These are phyloP conservation scores for Melanitta fusca DNA, from an alignment of 2,797 vertebrate genomes.

Conservation along the genomic window DNA sequence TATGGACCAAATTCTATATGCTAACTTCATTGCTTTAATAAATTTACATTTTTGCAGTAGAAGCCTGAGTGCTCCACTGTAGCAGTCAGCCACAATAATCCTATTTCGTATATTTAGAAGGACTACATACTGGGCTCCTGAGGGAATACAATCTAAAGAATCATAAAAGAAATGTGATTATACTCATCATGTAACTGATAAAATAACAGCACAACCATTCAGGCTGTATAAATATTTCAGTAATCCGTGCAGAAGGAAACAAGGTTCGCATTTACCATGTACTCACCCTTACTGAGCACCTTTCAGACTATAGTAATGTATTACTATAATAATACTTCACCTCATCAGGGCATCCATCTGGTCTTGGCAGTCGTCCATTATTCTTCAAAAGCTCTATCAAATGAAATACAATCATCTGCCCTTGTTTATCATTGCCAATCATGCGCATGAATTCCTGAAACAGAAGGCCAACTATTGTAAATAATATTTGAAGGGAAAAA, in stretches of 20 bases:
- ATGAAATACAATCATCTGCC: slow-evolving; percentile 99
- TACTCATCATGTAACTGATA: neutral
- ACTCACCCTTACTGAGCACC: neutral
- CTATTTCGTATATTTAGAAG: neutral
- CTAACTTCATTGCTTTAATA: neutral
- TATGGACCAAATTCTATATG: neutral
- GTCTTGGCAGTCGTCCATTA: slow-evolving; percentile 88
- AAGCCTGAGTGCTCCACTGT: neutral
- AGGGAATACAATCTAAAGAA: neutral
- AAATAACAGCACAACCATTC: neutral
- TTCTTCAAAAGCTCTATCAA: slow-evolving; percentile 91
- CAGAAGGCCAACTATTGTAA: neutral
- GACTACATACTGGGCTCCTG: neutral
- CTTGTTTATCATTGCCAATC: slow-evolving; percentile 97
- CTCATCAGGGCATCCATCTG: slow-evolving; percentile 90
- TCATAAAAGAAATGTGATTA: neutral
- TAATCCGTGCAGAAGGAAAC: neutral
- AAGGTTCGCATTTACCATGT: neutral
- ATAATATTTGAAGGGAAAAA: neutral
- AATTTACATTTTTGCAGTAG: neutral
- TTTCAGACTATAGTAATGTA: neutral
- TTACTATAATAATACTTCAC: slow-evolving; percentile 84
- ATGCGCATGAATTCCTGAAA: slow-evolving; percentile 96
- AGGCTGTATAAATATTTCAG: neutral
- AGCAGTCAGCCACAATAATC: neutral